These are phyloP conservation scores for Marisa cornuarietis DNA, from an alignment of 1,140 invertebrate species.

Conservation along the genomic window DNA sequence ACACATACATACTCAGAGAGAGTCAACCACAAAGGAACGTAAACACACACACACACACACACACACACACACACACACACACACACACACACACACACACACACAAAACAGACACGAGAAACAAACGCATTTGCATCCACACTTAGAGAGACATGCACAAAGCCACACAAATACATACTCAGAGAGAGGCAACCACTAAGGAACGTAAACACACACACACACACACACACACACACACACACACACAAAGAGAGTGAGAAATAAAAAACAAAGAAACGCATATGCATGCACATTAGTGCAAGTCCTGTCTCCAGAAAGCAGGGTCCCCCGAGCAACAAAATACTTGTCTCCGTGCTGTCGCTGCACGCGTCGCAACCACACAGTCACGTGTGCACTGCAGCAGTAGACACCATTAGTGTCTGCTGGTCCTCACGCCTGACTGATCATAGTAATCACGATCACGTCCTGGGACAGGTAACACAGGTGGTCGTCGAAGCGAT, in stretches of 20 bases:
- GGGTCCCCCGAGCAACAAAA: slow-evolving; percentile 9
- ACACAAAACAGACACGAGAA: too few species aligned
- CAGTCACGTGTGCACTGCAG: background rate
- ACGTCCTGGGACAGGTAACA: background rate
- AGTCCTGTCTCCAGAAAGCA: background rate
- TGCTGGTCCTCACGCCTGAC: background rate
- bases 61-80: slow-evolving; percentile 24
- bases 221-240: slow-evolving; percentile 22
- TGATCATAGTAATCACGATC: background rate
- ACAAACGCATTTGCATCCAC: too few species aligned
- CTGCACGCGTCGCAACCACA: background rate
- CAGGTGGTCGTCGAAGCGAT: too few species aligned
- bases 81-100: too few species aligned
- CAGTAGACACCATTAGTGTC: background rate
- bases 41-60: slow-evolving; percentile 19
- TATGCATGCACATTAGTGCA: slow-evolving; percentile 1
- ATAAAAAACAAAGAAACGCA: slow-evolving; percentile 7
- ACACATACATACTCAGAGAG: background rate
- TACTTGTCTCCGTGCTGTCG: slow-evolving; percentile 7
- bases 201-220: slow-evolving; percentile 18
- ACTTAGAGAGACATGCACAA: too few species aligned
- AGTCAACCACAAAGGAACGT: slow-evolving; percentile 2
- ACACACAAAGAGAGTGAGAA: too few species aligned
- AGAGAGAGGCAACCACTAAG: slow-evolving; percentile 9
- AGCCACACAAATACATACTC: too few species aligned